A percentile compares a stretch with the other conserved stretches of the same genome.
Conservation (phyloP, 1,140 invertebrate genomes). For the Hycleus phaleratus region DNA sequence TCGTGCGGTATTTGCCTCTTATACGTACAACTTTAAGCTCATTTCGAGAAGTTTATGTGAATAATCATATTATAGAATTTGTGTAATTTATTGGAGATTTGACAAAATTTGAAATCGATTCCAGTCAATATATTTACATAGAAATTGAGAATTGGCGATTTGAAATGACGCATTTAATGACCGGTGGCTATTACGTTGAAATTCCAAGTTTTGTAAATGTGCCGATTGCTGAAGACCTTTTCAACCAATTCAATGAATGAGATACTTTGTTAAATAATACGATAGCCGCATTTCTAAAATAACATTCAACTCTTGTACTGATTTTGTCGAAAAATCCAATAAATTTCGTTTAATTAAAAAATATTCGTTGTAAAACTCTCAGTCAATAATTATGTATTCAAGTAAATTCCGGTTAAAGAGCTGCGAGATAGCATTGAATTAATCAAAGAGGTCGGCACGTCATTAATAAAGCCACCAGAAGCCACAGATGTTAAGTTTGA, state of each 20-base stretch:
- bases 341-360: background rate
- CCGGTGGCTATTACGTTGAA: no score
- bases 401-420: constrained; percentile 1
- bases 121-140: no score
- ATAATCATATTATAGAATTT: no score
- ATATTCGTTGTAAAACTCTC: background rate
- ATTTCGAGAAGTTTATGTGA: no score
- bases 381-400: background rate
- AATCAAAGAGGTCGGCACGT: constrained; percentile 14
- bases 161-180: no score
- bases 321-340: no score
- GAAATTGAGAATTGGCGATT: no score
- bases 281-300: background rate
- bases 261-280: background rate
- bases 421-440: constrained; percentile 8
- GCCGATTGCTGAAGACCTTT: constrained; percentile 6
- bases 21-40: no score
- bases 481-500: constrained; percentile 11
- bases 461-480: constrained; percentile 17
- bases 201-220: background rate
- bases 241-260: constrained; percentile 1
- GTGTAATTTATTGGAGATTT: no score
- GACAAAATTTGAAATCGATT: no score
- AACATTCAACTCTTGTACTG: background rate
- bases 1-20: no score